Conservation (phyloP, 1,140 invertebrate species). For the Camponotus vicinus region DNA sequence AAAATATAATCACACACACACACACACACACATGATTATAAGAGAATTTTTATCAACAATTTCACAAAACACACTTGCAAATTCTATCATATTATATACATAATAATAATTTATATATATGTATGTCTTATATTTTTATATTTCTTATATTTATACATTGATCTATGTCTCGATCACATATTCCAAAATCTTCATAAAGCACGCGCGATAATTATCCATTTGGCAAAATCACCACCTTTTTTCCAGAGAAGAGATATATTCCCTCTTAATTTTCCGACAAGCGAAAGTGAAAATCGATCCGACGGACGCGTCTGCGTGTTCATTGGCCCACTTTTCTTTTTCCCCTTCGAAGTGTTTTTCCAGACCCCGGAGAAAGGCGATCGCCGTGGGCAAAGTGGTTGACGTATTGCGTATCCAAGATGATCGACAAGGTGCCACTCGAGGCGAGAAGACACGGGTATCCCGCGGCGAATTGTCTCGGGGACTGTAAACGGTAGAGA, state of each 20-base stretch:
- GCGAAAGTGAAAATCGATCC: conserved; percentile 76
- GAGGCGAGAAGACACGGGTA: conserved; percentile 57
- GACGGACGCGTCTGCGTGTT: conserved; percentile 69
- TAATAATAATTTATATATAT: neutral
- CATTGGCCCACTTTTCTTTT: conserved; percentile 71
- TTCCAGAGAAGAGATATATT: conserved; percentile 15
- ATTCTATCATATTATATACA: neutral
- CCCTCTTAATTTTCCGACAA: conserved; percentile 53
- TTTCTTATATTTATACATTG: neutral
- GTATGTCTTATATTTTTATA: neutral
- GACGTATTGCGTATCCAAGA: conserved; percentile 68
- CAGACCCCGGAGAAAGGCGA: conserved; percentile 16
- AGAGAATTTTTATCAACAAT: neutral
- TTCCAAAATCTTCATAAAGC: neutral
- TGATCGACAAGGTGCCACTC: conserved; percentile 73
- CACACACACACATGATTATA: neutral
- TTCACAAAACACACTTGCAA: neutral
- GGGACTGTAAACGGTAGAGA: conserved; percentile 46
- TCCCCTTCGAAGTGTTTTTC: conserved; percentile 62
- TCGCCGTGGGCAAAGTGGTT: conserved; percentile 54
- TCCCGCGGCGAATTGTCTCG: conserved; percentile 44
- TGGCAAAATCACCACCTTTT: conserved; percentile 7
- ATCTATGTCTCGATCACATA: neutral
- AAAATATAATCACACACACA: neutral
- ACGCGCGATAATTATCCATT: conserved; percentile 11